Base-by-base conservation (phyloP, 2,797 vertebrate genomes). In the Pseudomugil tenellus region DNA sequence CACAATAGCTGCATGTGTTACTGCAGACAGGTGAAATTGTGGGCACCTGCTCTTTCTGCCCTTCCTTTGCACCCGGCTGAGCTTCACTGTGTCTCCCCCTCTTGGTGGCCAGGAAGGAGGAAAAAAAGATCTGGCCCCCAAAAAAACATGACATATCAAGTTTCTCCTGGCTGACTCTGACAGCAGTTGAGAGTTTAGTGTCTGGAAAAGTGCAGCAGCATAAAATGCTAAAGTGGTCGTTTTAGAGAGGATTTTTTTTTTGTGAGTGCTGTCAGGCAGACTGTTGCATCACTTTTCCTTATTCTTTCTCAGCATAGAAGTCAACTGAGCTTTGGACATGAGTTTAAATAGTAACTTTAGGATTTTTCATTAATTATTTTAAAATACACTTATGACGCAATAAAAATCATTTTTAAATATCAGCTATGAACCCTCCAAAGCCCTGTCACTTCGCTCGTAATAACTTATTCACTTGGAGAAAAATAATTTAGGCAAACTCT, bases 41-140 rank as follows among this genome's bases (percentile, higher is more conserved):
- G 80, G 87, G 81, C 89, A 92, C 91, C 90, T 92, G 90, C 79
- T 87, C 72, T 68, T n/a, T 63, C 76, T 85, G 76, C 75, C 80
- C 81, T 67, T 32, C 37, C 56, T 70, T 8, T 80, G 72, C 82
- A 72, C 79, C 69, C 54, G 2, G 39, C 53, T 59, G 49, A 79
- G 63, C 78, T 72, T 55, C 2, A 16, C 83, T 87, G 83, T 89
- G 91, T 91, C 90, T 90, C 87, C 88, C 84, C 84, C 90, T 91
- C 77, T 91, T 87, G 87, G 91, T 87, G 25, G 80, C 80, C 64
- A 67, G 61, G 65, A 81, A 79, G 70, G 77, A 79, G 72, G 1
- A 17, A 52, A 63, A 68, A 80, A 69, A n/a, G n/a, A 57, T 70
- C 54, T 35, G 59, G 19, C 65, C 64, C 70, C 35, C 41, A n/a